Percentiles rank a stretch among this genome's conserved stretches.
Evolutionary conservation across 2,888 invertebrate genomes (phyloP).

Genomic region (Germaria angustata): DNA sequence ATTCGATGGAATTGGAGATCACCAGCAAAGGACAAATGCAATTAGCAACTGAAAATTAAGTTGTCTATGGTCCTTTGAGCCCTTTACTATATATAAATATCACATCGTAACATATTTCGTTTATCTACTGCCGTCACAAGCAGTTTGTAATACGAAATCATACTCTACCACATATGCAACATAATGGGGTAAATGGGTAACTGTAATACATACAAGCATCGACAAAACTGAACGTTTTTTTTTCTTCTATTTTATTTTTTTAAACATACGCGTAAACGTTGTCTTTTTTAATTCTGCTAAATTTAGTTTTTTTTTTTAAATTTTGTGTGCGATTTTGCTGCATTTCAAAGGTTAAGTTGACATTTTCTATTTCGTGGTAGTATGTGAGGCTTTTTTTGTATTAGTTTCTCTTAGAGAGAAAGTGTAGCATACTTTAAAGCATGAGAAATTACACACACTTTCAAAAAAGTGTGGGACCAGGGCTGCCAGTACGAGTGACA

Average conservation of each 20-base stretch:
- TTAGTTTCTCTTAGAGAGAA: neutral
- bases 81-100: too few species aligned
- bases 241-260: neutral
- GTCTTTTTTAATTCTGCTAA: neutral
- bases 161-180: too few species aligned
- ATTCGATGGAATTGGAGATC: too few species aligned
- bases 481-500: neutral
- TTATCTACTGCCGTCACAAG: too few species aligned
- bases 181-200: slow-evolving; percentile 39
- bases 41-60: too few species aligned
- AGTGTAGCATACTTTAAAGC: slow-evolving; percentile 36
- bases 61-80: too few species aligned
- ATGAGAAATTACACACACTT: neutral
- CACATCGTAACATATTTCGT: too few species aligned
- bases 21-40: too few species aligned
- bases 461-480: neutral
- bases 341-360: slow-evolving; percentile 10
- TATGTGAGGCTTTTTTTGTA: neutral
- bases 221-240: neutral
- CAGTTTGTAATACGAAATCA: too few species aligned
- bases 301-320: neutral
- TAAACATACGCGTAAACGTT: neutral
- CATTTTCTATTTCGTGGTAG: neutral
- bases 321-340: neutral
- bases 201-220: slow-evolving; percentile 2